Evolutionary conservation across 2,888 invertebrate species (phyloP).

Genomic region (Epinotia demarniana): DNA sequence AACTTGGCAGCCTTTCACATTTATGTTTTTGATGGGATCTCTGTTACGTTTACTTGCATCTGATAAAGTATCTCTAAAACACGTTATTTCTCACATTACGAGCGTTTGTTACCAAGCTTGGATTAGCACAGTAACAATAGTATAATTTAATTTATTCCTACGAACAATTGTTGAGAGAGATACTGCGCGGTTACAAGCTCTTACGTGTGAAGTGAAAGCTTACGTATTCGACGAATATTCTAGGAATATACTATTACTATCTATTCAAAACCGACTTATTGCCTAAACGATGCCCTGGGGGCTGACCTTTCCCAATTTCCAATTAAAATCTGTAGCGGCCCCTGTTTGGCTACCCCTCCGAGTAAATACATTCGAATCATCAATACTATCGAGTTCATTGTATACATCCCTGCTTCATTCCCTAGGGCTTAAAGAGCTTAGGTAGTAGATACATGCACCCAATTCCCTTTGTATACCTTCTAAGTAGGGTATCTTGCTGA

Average conservation of each 20-base stretch:
- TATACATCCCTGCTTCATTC: neutral
- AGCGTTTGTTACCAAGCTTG: conserved; percentile 41
- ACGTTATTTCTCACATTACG: conserved; percentile 41
- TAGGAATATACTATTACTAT: conserved; percentile 32
- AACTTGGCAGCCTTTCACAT: too few relatives aligned
- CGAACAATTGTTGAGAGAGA: conserved; percentile 52
- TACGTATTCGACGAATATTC: conserved; percentile 24
- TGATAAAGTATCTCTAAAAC: conserved; percentile 37
- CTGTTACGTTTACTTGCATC: conserved; percentile 32
- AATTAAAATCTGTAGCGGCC: conserved; percentile 12
- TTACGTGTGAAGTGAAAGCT: conserved; percentile 46
- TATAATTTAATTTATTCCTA: conserved; percentile 54
- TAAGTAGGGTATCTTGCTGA: neutral
- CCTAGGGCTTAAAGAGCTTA: neutral
- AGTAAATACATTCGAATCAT: conserved; percentile 18
- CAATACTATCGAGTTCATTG: neutral
- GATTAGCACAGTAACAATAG: conserved; percentile 50
- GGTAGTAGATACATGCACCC: neutral
- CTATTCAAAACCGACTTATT: conserved; percentile 21
- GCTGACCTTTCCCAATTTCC: conserved; percentile 12
- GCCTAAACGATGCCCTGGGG: conserved; percentile 19
- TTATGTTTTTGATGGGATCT: too few relatives aligned
- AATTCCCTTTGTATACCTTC: neutral
- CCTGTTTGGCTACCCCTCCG: conserved; percentile 20
- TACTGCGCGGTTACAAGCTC: conserved; percentile 51